Base-by-base conservation (phyloP, 2,888 invertebrate genomes). In the Drosophila anomalipes region DNA sequence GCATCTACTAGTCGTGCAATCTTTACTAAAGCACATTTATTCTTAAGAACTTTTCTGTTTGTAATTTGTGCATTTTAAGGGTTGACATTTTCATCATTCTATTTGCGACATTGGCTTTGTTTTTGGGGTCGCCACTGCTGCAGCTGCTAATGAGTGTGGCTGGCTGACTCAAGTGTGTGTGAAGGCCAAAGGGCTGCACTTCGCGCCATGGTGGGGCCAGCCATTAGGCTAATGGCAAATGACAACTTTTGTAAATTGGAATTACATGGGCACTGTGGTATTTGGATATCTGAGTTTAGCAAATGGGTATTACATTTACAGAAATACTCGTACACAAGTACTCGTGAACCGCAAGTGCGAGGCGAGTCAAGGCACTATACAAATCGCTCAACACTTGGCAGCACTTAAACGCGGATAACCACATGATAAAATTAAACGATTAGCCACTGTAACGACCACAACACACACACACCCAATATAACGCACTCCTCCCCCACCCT, bases 341-440 rank as follows among this genome's bases (percentile, higher is more conserved):
- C 14, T 54, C n/a, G 49, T 41, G 57, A 68, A 61, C 72, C 77
- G 30, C 78, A 73, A 44, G 61, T 52, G 26, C 47, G 16, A 26
- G 47, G 53, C 62, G 30, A 28, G n/a, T 39, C 39, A 58, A 47
- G 39, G 51, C 57, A 56, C 49, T 64, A 77, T 44, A 86, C 86
- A 86, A 86, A 86, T 86, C 89, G 82, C 59, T 86, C 89, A 82
- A 72, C 86, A 86, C 86, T 86, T 87, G 63, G 70, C 59, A 82
- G 85, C 89, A 89, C 89, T 86, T 89, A 86, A 86, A 75, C 85
- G 82, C 72, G 77, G 70, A 83, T 88, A 87, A 86, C 90, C 88
- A 86, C 88, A 88, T 83, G 86, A 88, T 89, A 87, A 90, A 87
- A 88, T 82, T 87, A 85, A 77, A 86, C 86, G 89, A 90, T 87